A percentile compares a stretch with the other conserved stretches of the same genome.
Evolutionary conservation across 2,888 invertebrate genomes (phyloP).

Genomic region (Phragmatobia fuliginosa): DNA sequence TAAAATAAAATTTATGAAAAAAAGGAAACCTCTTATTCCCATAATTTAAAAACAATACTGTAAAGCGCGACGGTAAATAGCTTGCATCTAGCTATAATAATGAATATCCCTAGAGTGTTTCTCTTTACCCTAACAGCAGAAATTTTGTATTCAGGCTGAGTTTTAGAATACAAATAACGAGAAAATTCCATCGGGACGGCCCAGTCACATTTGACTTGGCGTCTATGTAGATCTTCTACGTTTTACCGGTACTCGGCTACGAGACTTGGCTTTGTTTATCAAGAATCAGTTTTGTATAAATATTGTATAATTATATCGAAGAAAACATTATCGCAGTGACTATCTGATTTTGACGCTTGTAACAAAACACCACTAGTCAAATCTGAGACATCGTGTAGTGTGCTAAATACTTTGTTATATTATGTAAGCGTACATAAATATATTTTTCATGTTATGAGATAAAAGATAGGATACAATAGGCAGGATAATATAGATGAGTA

Average conservation of each 20-base stretch:
- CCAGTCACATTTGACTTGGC: conserved; percentile 11
- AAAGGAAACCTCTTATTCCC: not conserved
- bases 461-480: conserved; percentile 4
- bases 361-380: conserved; percentile 23
- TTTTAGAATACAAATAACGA: conserved; percentile 15
- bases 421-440: not conserved
- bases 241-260: conserved; percentile 1
- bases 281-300: not conserved
- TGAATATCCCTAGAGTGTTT: conserved; percentile 8
- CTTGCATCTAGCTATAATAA: conserved; percentile 1
- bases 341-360: conserved; percentile 40
- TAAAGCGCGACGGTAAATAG: not conserved
- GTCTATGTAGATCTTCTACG: conserved; percentile 8
- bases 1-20: not conserved
- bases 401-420: not conserved
- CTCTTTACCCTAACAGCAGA: not conserved
- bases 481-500: conserved; percentile 6
- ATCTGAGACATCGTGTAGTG: conserved; percentile 17
- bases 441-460: conserved; percentile 4
- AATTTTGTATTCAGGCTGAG: conserved; percentile 4
- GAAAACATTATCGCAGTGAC: conserved; percentile 34
- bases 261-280: conserved; percentile 14
- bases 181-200: conserved; percentile 14
- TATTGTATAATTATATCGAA: conserved; percentile 6
- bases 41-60: not conserved